These are phyloP conservation scores for Dinoponera quadriceps DNA, from an alignment of 1,140 invertebrate genomes.

Conservation along the genomic window DNA sequence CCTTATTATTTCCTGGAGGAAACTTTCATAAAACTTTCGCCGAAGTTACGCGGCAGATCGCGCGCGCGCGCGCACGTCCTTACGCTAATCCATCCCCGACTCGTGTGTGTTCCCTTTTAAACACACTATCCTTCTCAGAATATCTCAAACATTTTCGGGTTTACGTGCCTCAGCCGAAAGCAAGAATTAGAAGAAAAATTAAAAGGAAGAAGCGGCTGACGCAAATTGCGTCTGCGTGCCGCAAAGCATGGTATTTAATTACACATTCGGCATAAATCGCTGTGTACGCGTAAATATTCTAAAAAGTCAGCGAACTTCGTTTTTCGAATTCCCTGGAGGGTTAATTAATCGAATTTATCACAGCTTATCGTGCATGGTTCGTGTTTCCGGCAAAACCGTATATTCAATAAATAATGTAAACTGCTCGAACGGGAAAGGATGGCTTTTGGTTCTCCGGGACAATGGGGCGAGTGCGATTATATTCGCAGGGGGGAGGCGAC, in stretches of 20 bases:
- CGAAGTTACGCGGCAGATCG: slow-evolving; percentile 26
- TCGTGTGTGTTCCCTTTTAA: slow-evolving; percentile 18
- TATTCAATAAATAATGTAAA: background rate
- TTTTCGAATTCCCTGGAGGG: no score
- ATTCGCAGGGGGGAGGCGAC: background rate
- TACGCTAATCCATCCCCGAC: slow-evolving; percentile 55
- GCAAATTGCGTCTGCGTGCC: background rate
- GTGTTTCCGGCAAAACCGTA: no score
- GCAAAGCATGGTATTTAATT: background rate
- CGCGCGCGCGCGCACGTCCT: slow-evolving; percentile 25
- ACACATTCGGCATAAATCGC: background rate
- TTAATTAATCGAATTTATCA: slow-evolving; percentile 10
- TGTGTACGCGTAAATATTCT: background rate
- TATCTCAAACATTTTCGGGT: background rate
- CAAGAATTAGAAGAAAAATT: background rate
- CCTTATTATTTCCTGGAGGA: slow-evolving; percentile 69
- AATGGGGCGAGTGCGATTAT: background rate
- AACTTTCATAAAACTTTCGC: slow-evolving; percentile 67
- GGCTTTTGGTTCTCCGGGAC: background rate
- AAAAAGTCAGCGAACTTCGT: background rate
- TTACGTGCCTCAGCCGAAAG: background rate
- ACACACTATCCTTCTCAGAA: background rate
- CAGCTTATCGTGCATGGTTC: background rate
- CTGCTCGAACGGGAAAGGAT: background rate
- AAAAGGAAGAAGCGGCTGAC: background rate